Evolutionary conservation across 2,797 vertebrate species (phyloP).

Genomic region (Siniperca obscura): DNA sequence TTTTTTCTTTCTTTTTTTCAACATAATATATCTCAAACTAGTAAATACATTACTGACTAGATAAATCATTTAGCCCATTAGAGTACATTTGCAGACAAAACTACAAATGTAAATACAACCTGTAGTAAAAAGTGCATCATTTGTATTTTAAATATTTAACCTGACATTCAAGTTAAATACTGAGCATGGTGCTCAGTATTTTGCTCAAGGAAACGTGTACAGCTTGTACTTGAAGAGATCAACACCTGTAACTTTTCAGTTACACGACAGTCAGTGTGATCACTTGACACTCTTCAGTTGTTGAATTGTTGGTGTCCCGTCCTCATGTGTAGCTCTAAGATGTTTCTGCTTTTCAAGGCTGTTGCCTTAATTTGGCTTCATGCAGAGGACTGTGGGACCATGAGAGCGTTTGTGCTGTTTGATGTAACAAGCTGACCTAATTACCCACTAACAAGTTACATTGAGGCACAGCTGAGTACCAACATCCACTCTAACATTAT

Average conservation of each 20-base stretch:
- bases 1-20: not conserved
- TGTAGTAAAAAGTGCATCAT: not conserved
- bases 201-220: not conserved
- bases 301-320: conserved; percentile 7
- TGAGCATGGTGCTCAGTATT: not conserved
- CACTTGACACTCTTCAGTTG: conserved; percentile 13
- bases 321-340: conserved; percentile 14
- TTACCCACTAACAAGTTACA: conserved; percentile 75
- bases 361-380: conserved; percentile 60
- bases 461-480: conserved; percentile 68
- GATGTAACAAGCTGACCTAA: conserved; percentile 77
- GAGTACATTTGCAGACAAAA: conserved; percentile 7
- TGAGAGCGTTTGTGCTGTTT: conserved; percentile 63
- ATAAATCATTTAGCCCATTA: conserved; percentile 14
- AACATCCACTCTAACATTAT: conserved; percentile 54
- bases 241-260: conserved; percentile 7
- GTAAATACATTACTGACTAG: not conserved
- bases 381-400: conserved; percentile 48
- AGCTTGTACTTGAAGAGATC: conserved; percentile 10
- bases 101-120: not conserved
- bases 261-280: conserved; percentile 7
- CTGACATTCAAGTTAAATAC: not conserved
- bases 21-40: not conserved
- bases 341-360: conserved; percentile 56
- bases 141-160: not conserved